Evolutionary conservation across 23 tunicate species (phyloP).

Genomic region (Ciona savignyi): DNA sequence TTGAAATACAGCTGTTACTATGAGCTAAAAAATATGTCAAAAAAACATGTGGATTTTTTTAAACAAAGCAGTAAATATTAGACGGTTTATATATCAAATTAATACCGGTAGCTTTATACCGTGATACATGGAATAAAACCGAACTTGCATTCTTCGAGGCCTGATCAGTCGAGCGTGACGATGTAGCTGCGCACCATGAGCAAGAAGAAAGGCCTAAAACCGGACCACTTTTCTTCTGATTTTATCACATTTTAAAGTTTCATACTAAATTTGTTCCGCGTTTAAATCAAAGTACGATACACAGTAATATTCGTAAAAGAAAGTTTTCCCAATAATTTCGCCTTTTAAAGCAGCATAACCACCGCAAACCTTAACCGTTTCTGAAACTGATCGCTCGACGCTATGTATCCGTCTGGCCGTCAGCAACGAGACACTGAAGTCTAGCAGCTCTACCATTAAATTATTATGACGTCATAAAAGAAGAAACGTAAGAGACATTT

Average conservation of each 20-base stretch:
- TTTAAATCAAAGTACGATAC: background rate
- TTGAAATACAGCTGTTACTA: no score
- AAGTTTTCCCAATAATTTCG: background rate
- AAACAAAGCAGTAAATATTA: no score
- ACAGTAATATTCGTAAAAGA: background rate
- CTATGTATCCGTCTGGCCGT: slow-evolving; percentile 10
- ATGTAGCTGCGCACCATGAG: background rate
- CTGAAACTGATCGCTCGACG: background rate
- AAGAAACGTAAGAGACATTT: slow-evolving; percentile 17
- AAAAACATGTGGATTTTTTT: no score
- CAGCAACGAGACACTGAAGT: slow-evolving; percentile 14
- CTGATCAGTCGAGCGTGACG: background rate
- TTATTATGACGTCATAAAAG: slow-evolving; percentile 34
- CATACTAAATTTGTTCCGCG: background rate
- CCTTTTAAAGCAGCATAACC: background rate
- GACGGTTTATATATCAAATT: no score
- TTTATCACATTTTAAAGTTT: background rate
- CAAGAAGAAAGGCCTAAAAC: background rate
- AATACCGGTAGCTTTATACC: no score
- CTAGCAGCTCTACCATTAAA: slow-evolving; percentile 3
- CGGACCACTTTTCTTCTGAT: background rate
- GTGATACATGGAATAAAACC: no score
- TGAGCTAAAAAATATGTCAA: no score
- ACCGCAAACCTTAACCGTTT: background rate
- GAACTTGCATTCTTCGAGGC: background rate